Conservation (phyloP, 2,888 invertebrate genomes). For the Eubasilissa splendida region DNA sequence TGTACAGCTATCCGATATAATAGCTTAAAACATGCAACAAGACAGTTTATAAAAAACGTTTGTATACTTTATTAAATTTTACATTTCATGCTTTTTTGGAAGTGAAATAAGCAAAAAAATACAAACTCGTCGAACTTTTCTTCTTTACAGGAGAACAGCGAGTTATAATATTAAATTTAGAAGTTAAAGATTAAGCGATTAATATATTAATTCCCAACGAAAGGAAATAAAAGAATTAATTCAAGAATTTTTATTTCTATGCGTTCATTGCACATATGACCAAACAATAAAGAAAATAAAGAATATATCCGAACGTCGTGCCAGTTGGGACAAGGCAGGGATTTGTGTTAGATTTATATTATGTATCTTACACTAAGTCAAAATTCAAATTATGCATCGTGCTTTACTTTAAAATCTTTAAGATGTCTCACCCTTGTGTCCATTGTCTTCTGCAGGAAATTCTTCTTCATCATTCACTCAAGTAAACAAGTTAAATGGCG, state of each 20-base stretch:
- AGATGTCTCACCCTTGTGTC: conserved; percentile 56
- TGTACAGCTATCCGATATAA: no score
- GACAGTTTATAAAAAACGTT: no score
- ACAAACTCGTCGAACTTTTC: no score
- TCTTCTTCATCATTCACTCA: conserved; percentile 42
- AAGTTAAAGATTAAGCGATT: no score
- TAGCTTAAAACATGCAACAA: no score
- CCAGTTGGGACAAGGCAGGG: conserved; percentile 59
- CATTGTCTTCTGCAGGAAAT: conserved; percentile 48
- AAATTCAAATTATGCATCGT: conserved; percentile 57
- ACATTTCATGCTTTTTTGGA: no score
- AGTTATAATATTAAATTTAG: no score
- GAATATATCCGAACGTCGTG: conserved; percentile 51
- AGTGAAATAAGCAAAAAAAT: no score
- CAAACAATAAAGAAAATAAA: conserved; percentile 48
- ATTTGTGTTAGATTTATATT: conserved; percentile 47
- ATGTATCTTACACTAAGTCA: conserved; percentile 55
- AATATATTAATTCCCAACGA: not conserved
- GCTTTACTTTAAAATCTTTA: conserved; percentile 56
- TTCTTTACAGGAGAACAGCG: no score
- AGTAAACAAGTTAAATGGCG: conserved; percentile 16
- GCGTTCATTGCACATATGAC: conserved; percentile 54
- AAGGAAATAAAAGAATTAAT: not conserved
- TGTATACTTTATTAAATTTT: no score
- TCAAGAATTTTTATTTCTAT: not conserved